These are phyloP conservation scores for Delichon dasypus DNA, from an alignment of 2,797 vertebrate genomes.

Conservation along the genomic window DNA sequence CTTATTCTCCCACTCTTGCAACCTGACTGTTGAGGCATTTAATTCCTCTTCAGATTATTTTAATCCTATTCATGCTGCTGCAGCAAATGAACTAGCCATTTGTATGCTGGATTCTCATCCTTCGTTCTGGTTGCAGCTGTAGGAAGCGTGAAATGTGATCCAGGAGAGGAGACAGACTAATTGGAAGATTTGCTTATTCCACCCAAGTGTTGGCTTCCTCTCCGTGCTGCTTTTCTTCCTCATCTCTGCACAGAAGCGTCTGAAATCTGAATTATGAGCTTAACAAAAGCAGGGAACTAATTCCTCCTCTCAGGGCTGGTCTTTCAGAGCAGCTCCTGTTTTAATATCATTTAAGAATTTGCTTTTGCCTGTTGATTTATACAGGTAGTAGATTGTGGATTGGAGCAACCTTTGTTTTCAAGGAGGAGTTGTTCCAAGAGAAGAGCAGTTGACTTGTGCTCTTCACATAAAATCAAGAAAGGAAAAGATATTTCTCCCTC, in stretches of 20 bases:
- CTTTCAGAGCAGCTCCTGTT: background rate
- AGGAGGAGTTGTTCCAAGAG: background rate
- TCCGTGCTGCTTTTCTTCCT: constrained; percentile 29
- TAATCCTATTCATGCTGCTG: constrained; percentile 49
- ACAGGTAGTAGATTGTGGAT: background rate
- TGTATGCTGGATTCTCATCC: constrained; percentile 35
- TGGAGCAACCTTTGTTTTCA: constrained; percentile 11
- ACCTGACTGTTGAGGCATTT: constrained; percentile 41
- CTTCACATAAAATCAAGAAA: background rate
- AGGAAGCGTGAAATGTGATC: constrained; percentile 50
- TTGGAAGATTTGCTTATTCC: constrained; percentile 23
- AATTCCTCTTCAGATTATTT: constrained; percentile 55
- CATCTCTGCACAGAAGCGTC: background rate
- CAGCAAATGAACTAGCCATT: constrained; percentile 43
- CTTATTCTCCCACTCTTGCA: constrained; percentile 28
- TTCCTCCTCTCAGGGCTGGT: constrained; percentile 22
- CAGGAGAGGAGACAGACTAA: constrained; percentile 38
- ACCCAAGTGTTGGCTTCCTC: background rate
- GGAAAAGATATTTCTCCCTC: background rate
- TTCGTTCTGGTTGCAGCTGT: constrained; percentile 24
- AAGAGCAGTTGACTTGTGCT: background rate
- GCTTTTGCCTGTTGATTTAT: background rate
- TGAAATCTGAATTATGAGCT: constrained; percentile 38
- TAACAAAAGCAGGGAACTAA: constrained; percentile 37
- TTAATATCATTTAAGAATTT: background rate